These are phyloP conservation scores for Hemaris fuciformis DNA, from an alignment of 2,888 invertebrate species.

Conservation along the genomic window DNA sequence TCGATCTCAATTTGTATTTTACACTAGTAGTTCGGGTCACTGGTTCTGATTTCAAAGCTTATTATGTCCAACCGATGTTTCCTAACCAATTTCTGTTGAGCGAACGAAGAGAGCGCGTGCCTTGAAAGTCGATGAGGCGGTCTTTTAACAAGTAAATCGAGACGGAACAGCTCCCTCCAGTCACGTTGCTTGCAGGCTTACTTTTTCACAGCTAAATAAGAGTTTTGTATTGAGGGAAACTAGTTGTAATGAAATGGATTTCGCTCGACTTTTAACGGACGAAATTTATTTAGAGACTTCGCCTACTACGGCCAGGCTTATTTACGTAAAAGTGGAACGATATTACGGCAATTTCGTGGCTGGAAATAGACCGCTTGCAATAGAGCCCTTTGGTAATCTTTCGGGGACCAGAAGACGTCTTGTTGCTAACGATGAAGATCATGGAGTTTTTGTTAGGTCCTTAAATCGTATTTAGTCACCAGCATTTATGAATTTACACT, in stretches of 20 bases:
- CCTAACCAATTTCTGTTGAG: constrained; percentile 10
- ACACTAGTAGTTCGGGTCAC: not conserved
- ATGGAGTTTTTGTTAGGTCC: too few relatives aligned
- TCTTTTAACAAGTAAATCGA: constrained; percentile 9
- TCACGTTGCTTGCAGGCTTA: not conserved
- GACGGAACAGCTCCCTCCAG: not conserved
- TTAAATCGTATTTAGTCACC: too few relatives aligned
- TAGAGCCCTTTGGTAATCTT: too few relatives aligned
- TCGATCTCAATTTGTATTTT: constrained; percentile 8
- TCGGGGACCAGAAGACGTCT: too few relatives aligned
- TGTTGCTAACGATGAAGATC: too few relatives aligned
- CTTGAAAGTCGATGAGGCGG: constrained; percentile 3
- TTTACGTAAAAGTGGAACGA: too few relatives aligned
- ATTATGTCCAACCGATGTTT: constrained; percentile 12
- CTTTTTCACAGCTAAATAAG: not conserved
- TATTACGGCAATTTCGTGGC: too few relatives aligned
- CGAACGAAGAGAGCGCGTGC: constrained; percentile 6
- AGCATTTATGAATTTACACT: too few relatives aligned
- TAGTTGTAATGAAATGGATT: not conserved
- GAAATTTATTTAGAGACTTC: not conserved
- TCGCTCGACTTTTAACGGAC: not conserved
- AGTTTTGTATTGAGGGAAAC: not conserved
- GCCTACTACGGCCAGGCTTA: too few relatives aligned
- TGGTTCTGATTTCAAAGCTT: constrained; percentile 10
- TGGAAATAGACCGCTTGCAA: too few relatives aligned